A percentile compares a stretch with the other conserved stretches of the same genome.
phyloP scores from a whole-genome alignment of 2,888 invertebrate genomes.

The Habrosyne pyritoides region DNA sequence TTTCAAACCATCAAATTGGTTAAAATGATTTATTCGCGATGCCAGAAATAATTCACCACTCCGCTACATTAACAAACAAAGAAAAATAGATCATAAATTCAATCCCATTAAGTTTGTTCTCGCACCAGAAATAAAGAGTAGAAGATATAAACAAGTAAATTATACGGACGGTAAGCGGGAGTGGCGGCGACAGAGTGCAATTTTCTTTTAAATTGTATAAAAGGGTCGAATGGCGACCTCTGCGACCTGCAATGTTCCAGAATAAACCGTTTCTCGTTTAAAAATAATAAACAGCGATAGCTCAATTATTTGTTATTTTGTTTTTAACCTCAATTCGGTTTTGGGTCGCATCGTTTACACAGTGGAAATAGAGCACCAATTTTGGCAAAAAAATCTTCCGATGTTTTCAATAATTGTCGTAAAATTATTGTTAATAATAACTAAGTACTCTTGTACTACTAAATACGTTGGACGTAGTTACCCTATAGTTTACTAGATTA shows the following conservation, averaged over 20 bases:
- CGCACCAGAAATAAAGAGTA: not conserved
- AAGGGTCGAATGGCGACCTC: not conserved
- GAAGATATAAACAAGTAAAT: not conserved
- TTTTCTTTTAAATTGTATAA: not conserved
- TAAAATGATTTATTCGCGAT: not conserved
- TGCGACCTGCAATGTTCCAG: not conserved
- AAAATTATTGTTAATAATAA: not conserved
- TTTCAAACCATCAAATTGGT: not conserved
- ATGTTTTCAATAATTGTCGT: not conserved
- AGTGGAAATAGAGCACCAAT: not conserved
- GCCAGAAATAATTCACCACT: not conserved
- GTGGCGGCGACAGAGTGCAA: not conserved
- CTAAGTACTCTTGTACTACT: no score
- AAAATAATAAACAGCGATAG: not conserved
- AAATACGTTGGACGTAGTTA: no score
- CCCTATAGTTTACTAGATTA: no score
- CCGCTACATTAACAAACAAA: not conserved
- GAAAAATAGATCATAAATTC: not conserved
- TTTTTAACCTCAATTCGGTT: not conserved
- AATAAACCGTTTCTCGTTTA: not conserved
- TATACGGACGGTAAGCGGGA: not conserved
- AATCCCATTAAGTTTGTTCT: not conserved
- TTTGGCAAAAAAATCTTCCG: not conserved
- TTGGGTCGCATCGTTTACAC: not conserved
- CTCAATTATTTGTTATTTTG: not conserved